phyloP scores from a whole-genome alignment of 2,113 vertebrate species.

The Euleptes europaea region DNA sequence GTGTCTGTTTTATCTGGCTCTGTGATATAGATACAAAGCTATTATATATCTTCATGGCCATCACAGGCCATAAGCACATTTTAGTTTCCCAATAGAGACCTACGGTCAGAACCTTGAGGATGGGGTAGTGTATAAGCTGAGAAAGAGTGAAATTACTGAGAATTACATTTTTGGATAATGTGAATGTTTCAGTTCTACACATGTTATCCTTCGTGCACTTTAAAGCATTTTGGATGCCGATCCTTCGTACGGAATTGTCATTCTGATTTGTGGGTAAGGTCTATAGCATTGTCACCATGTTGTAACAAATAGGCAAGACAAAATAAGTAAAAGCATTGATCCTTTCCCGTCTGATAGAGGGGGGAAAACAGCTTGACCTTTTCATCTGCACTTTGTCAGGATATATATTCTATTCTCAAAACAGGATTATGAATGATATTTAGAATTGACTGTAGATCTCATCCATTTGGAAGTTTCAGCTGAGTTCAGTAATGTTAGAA shows the following conservation, averaged over 20 bases:
- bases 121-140: not conserved
- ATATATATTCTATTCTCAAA: not conserved
- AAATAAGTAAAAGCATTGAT: not conserved
- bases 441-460: not conserved
- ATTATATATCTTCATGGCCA: constrained; percentile 13
- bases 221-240: not conserved
- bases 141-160: not conserved
- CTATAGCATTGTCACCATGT: not conserved
- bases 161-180: rapidly evolving
- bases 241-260: not conserved
- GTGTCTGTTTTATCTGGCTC: constrained; percentile 59
- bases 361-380: not conserved
- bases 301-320: not conserved
- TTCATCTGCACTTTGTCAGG: not conserved
- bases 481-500: not conserved
- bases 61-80: not conserved
- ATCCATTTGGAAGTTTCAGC: not conserved
- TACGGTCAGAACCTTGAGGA: rapidly evolving
- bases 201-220: not conserved
- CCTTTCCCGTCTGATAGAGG: not conserved
- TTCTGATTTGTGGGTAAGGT: not conserved
- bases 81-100: not conserved
- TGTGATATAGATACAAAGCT: constrained; percentile 27
- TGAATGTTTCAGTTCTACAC: not conserved
- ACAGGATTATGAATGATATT: not conserved